A percentile compares a stretch with the other conserved stretches of the same genome.
These are phyloP conservation scores for Petrocephalus sullivani DNA, from an alignment of 2,797 vertebrate species.

Conservation along the genomic window DNA sequence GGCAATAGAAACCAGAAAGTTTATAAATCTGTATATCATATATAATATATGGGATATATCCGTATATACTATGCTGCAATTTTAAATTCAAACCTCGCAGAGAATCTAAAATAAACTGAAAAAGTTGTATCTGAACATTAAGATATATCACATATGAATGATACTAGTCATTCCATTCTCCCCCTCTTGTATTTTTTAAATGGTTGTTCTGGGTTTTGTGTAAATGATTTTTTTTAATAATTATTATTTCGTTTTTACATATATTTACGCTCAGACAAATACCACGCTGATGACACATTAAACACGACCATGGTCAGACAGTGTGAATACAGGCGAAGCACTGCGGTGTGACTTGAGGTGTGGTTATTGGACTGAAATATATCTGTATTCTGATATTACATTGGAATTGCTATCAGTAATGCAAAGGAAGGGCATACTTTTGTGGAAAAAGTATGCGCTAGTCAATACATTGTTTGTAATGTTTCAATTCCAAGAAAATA, in stretches of 20 bases:
- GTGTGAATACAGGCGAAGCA: background rate
- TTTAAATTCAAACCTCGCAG: background rate
- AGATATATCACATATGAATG: conserved; percentile 18
- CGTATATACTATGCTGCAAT: background rate
- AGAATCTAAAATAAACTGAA: conserved; percentile 2
- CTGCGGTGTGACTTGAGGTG: conserved; percentile 14
- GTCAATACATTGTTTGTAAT: conserved; percentile 23
- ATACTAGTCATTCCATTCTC: conserved; percentile 23
- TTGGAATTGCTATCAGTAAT: conserved; percentile 28
- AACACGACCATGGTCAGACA: conserved; percentile 8
- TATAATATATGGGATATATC: conserved; percentile 17
- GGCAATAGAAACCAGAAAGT: background rate
- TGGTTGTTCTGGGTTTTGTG: conserved; percentile 8
- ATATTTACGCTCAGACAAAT: conserved; percentile 15
- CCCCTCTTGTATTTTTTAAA: background rate
- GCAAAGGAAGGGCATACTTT: conserved; percentile 21
- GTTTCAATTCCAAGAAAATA: conserved; percentile 35
- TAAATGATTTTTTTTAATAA: background rate
- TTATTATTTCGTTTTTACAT: background rate
- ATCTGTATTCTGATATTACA: conserved; percentile 26
- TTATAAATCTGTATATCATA: background rate
- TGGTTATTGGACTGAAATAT: conserved; percentile 19
- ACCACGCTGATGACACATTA: conserved; percentile 15
- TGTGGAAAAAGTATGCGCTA: conserved; percentile 27
- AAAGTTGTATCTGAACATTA: conserved; percentile 2